Percentiles rank a stretch among this genome's conserved stretches.
Conservation (phyloP, 2,797 vertebrate genomes). For the Ispidina lecontei region DNA sequence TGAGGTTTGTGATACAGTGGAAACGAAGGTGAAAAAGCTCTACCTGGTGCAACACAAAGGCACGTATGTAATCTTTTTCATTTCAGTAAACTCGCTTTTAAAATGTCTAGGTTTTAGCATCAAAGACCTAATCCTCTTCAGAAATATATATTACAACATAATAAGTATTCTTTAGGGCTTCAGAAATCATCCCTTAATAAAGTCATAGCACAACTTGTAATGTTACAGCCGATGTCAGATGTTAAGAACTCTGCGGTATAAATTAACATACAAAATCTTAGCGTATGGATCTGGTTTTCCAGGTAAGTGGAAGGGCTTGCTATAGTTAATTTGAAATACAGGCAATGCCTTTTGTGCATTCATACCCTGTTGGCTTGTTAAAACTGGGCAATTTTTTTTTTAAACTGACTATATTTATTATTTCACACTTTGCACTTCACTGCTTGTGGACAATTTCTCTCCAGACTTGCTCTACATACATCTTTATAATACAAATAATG, state of each 20-base stretch:
- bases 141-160: slow-evolving; percentile 69
- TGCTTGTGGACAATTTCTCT: background rate
- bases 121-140: slow-evolving; percentile 60
- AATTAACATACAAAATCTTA: slow-evolving; percentile 60
- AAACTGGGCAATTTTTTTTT: background rate
- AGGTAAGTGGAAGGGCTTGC: slow-evolving; percentile 17
- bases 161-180: slow-evolving; percentile 66
- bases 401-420: background rate
- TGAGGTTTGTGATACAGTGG: slow-evolving; percentile 34
- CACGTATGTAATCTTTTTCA: slow-evolving; percentile 55
- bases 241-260: slow-evolving; percentile 54
- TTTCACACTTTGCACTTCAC: background rate
- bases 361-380: background rate
- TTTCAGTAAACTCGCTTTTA: slow-evolving; percentile 64
- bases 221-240: slow-evolving; percentile 56
- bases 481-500: background rate
- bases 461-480: background rate
- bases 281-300: slow-evolving; percentile 13
- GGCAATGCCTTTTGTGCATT: background rate
- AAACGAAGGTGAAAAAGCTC: slow-evolving; percentile 58
- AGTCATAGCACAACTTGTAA: slow-evolving; percentile 64
- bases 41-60: slow-evolving; percentile 55
- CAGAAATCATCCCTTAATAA: slow-evolving; percentile 65
- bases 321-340: slow-evolving; percentile 21
- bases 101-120: slow-evolving; percentile 60